Evolutionary conservation across 2,888 invertebrate genomes (phyloP).

Genomic region (Phortica okadai): DNA sequence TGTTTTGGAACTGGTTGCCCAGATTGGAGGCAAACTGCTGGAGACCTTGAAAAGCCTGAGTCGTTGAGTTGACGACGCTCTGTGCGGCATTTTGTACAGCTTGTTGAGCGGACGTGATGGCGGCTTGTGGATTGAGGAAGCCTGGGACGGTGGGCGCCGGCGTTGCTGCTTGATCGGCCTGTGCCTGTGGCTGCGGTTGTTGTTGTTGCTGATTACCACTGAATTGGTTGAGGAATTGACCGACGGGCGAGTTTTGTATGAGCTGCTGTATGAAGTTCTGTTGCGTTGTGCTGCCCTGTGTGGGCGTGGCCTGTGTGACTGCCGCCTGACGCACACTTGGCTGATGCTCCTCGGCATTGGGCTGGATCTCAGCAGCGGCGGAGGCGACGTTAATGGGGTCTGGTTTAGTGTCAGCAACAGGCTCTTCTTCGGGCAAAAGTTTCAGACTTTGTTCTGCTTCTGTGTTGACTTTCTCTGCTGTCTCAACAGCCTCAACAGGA

Average conservation of each 20-base stretch:
- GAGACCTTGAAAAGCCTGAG: constrained; percentile 69
- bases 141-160: constrained; percentile 66
- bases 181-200: constrained; percentile 41
- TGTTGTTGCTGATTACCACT: constrained; percentile 47
- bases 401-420: not conserved
- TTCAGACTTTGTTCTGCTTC: constrained; percentile 33
- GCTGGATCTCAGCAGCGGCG: not conserved
- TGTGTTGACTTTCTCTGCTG: constrained; percentile 16
- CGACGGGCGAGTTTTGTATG: constrained; percentile 72
- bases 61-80: constrained; percentile 64
- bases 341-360: constrained; percentile 34
- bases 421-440: not conserved
- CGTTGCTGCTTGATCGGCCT: constrained; percentile 52
- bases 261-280: constrained; percentile 70
- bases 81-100: constrained; percentile 65
- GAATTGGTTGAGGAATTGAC: constrained; percentile 69
- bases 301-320: constrained; percentile 66
- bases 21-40: constrained; percentile 69
- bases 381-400: constrained; percentile 3
- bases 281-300: constrained; percentile 60
- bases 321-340: constrained; percentile 61
- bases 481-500: not conserved
- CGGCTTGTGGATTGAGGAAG: constrained; percentile 61
- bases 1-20: constrained; percentile 69
- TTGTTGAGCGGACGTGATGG: constrained; percentile 63